phyloP scores from a whole-genome alignment of 2,113 vertebrate genomes.

The Crotalus viridis region DNA sequence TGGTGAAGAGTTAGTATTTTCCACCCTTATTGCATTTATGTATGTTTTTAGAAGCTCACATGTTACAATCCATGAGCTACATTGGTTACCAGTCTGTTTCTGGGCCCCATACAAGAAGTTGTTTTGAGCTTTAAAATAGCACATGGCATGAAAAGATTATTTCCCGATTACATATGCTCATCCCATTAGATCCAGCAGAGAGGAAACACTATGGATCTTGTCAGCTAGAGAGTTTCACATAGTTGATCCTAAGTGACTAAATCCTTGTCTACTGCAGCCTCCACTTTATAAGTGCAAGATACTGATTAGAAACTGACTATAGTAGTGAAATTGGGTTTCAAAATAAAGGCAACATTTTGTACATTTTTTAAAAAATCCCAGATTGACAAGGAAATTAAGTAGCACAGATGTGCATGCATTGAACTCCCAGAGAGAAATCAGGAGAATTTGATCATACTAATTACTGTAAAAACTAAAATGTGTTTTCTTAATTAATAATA shows the following conservation, averaged over 20 bases:
- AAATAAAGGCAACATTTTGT: background rate
- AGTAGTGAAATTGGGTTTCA: background rate
- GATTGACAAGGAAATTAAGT: background rate
- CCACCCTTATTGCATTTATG: background rate
- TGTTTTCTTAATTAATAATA: background rate
- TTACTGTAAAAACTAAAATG: background rate
- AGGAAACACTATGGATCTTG: background rate
- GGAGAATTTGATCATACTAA: background rate
- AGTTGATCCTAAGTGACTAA: background rate
- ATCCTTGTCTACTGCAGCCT: background rate
- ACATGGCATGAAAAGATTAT: background rate
- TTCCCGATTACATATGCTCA: background rate
- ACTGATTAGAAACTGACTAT: background rate
- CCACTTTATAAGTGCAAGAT: background rate
- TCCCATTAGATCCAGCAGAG: background rate
- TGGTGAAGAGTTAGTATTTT: background rate
- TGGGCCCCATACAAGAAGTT: background rate
- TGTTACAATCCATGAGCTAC: background rate
- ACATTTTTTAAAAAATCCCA: background rate
- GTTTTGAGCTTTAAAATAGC: background rate
- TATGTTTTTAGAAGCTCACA: background rate
- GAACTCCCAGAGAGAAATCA: background rate
- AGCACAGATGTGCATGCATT: background rate
- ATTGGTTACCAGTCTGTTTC: background rate
- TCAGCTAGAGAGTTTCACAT: background rate